A percentile compares a stretch with the other conserved stretches of the same genome.
Conservation (phyloP, 1,140 invertebrate species). For the Sitophilus oryzae region DNA sequence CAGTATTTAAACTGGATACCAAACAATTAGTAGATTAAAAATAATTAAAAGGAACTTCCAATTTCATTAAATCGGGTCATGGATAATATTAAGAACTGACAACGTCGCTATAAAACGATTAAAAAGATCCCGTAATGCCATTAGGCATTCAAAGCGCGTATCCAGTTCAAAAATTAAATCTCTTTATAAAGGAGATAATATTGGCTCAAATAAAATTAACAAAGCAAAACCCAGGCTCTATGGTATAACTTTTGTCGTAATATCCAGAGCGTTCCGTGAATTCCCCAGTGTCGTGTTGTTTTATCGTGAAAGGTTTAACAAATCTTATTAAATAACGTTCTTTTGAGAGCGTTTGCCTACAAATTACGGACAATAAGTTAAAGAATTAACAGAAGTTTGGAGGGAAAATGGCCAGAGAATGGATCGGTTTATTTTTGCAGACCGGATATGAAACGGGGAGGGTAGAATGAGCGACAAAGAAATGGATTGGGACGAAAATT, state of each 20-base stretch:
- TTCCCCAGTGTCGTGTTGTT: background rate
- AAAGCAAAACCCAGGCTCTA: slow-evolving; percentile 1
- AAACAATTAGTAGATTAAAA: no score
- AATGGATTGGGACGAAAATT: no score
- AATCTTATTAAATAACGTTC: background rate
- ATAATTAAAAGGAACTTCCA: no score
- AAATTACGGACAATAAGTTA: background rate
- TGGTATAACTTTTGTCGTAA: background rate
- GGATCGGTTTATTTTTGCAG: no score
- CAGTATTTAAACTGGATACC: no score
- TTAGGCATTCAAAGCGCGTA: background rate
- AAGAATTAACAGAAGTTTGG: background rate
- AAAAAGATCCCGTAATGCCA: background rate
- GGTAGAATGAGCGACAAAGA: no score
- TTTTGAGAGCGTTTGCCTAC: background rate
- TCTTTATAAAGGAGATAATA: background rate
- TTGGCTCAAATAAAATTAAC: slow-evolving; percentile 2
- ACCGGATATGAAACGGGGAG: no score
- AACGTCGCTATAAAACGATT: slow-evolving; percentile 5
- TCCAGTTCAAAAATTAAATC: slow-evolving; percentile 1
- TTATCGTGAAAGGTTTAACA: background rate
- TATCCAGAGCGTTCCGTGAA: background rate
- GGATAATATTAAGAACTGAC: no score
- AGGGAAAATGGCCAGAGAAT: no score
- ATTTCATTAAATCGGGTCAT: no score